phyloP scores from a whole-genome alignment of 2,888 invertebrate species.

The Lasioglossum morio region DNA sequence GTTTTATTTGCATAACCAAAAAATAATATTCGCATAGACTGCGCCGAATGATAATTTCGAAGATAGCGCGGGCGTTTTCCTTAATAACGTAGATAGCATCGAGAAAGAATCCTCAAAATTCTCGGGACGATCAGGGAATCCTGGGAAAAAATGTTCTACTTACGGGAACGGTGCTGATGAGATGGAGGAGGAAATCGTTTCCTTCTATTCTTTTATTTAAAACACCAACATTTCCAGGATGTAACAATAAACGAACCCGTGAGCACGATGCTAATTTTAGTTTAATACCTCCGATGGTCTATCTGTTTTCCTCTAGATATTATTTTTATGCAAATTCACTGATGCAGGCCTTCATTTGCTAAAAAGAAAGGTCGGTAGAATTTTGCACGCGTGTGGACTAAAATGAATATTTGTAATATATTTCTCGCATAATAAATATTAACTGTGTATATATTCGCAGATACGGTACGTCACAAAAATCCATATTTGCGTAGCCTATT shows the following conservation, averaged over 20 bases:
- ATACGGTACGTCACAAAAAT: background rate
- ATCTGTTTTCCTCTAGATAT: too few species aligned
- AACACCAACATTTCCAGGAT: background rate
- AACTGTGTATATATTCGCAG: background rate
- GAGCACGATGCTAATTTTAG: background rate
- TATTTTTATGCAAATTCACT: too few species aligned
- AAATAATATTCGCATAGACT: slow-evolving; percentile 44
- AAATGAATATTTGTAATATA: too few species aligned
- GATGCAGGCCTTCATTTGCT: too few species aligned
- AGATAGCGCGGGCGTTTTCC: slow-evolving; percentile 21
- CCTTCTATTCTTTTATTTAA: background rate
- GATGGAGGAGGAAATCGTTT: background rate
- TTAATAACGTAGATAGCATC: slow-evolving; percentile 17
- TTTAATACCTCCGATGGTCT: too few species aligned
- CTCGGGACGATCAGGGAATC: background rate
- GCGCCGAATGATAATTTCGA: slow-evolving; percentile 47
- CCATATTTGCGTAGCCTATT: background rate
- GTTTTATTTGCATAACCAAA: slow-evolving; percentile 54
- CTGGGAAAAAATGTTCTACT: background rate
- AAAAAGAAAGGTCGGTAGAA: too few species aligned
- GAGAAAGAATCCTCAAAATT: background rate
- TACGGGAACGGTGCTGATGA: background rate
- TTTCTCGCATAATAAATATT: background rate
- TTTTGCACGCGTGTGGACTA: too few species aligned
- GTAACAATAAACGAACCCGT: background rate